phyloP scores from a whole-genome alignment of 2,113 vertebrate species.

The Vimba vimba region DNA sequence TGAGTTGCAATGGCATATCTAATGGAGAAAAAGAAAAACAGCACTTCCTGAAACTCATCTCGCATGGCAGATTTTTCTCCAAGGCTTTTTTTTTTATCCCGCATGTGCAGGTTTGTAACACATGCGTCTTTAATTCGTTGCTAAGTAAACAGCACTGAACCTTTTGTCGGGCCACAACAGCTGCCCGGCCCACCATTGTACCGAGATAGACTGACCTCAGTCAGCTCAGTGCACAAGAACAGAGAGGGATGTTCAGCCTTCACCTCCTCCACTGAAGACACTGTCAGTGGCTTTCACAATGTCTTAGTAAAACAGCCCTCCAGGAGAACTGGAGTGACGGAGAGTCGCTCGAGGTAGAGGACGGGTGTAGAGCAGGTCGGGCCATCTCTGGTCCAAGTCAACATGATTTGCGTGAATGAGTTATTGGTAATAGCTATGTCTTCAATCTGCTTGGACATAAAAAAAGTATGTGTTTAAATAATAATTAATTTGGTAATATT shows the following conservation, averaged over 20 bases:
- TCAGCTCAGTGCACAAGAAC: conserved; percentile 87
- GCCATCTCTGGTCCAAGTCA: conserved; percentile 3
- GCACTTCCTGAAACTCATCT: not conserved
- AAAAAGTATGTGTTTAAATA: not conserved
- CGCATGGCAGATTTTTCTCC: not conserved
- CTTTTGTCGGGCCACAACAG: conserved; percentile 85
- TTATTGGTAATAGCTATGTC: not conserved
- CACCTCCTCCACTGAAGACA: conserved; percentile 46
- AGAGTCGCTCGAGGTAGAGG: conserved; percentile 75
- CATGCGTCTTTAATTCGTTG: conserved; percentile 44
- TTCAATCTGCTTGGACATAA: not conserved
- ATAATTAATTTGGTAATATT: not conserved
- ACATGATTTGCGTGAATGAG: not conserved
- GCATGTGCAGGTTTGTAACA: conserved; percentile 27
- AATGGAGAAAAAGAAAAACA: not conserved
- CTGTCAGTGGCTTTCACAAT: conserved; percentile 10
- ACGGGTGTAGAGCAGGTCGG: conserved; percentile 19
- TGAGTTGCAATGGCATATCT: not conserved
- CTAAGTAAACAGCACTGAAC: conserved; percentile 88
- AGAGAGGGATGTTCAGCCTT: conserved; percentile 84
- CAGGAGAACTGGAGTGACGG: conserved; percentile 75
- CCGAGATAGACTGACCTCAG: conserved; percentile 82
- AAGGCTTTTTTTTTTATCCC: not conserved
- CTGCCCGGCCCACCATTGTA: conserved; percentile 89
- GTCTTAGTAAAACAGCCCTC: conserved; percentile 30